phyloP scores from a whole-genome alignment of 2,888 invertebrate genomes.

The Asteroscopus sphinx region DNA sequence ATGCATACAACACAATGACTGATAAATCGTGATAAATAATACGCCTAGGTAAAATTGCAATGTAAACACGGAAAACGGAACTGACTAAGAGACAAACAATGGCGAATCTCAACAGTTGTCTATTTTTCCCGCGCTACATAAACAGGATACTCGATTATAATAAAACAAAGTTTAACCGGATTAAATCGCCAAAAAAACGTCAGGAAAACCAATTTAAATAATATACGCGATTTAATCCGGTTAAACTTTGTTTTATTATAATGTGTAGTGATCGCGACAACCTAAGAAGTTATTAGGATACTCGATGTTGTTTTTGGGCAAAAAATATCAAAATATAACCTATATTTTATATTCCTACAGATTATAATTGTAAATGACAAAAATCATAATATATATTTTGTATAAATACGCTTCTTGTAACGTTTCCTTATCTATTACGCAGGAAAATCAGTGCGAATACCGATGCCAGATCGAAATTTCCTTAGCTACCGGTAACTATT shows the following conservation, averaged over 20 bases:
- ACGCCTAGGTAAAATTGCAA: neutral
- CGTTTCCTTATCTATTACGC: neutral
- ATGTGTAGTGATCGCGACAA: too few species aligned
- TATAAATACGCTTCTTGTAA: too few species aligned
- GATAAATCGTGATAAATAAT: too few species aligned
- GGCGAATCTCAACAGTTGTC: constrained; percentile 16
- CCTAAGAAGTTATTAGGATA: too few species aligned
- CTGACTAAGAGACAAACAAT: neutral
- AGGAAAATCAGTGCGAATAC: neutral
- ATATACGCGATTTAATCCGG: too few species aligned
- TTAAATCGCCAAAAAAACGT: too few species aligned
- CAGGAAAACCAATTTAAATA: too few species aligned
- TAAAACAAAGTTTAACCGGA: too few species aligned
- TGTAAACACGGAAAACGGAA: constrained; percentile 7
- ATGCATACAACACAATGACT: too few species aligned
- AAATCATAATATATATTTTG: neutral
- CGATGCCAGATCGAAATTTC: constrained; percentile 50
- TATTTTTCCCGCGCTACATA: constrained; percentile 42
- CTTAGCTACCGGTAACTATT: constrained; percentile 54
- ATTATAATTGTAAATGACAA: neutral
- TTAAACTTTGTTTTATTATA: too few species aligned
- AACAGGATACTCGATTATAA: constrained; percentile 2
- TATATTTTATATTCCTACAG: neutral
- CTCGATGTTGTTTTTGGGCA: constrained; percentile 1
- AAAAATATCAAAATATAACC: neutral